Percentiles rank a stretch among this genome's conserved stretches.
Evolutionary conservation across 2,888 invertebrate genomes (phyloP).

Genomic region (Plebejus anna): DNA sequence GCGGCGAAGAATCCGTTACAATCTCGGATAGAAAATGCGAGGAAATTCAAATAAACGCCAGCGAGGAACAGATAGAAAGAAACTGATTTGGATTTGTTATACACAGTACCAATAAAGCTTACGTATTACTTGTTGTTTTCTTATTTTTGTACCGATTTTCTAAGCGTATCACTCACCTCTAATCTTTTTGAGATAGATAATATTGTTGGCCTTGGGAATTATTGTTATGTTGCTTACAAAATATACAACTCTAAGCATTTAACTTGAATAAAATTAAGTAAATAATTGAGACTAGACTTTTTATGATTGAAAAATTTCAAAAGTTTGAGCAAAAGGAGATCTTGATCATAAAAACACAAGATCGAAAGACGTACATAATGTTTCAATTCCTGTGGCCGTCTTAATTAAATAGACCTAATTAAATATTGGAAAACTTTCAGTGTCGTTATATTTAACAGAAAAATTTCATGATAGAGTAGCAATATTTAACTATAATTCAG

Average conservation of each 20-base stretch:
- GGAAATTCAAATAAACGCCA: conserved; percentile 63
- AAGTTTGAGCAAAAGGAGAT: neutral
- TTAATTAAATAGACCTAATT: neutral
- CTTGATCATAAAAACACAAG: neutral
- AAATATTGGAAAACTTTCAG: conserved; percentile 7
- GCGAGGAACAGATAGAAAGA: conserved; percentile 46
- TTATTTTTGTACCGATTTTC: neutral
- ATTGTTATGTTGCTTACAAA: neutral
- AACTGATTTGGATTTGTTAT: conserved; percentile 52
- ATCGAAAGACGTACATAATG: no score
- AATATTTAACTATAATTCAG: conserved; percentile 28
- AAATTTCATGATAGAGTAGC: conserved; percentile 23
- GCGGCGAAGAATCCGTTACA: conserved; percentile 43
- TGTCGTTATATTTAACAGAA: neutral
- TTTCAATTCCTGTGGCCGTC: neutral
- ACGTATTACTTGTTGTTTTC: conserved; percentile 20
- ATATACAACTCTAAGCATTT: neutral
- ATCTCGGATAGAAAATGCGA: conserved; percentile 44
- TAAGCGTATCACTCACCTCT: neutral
- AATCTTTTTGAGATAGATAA: neutral
- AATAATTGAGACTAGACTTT: no score
- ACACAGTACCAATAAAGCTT: conserved; percentile 27
- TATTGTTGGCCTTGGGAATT: neutral
- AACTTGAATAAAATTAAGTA: neutral
- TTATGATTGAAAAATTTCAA: neutral